Evolutionary conservation across 2,888 invertebrate genomes (phyloP), one percentile per base, ranked within the genome.

Genomic region (Odiellus spinosus): DNA sequence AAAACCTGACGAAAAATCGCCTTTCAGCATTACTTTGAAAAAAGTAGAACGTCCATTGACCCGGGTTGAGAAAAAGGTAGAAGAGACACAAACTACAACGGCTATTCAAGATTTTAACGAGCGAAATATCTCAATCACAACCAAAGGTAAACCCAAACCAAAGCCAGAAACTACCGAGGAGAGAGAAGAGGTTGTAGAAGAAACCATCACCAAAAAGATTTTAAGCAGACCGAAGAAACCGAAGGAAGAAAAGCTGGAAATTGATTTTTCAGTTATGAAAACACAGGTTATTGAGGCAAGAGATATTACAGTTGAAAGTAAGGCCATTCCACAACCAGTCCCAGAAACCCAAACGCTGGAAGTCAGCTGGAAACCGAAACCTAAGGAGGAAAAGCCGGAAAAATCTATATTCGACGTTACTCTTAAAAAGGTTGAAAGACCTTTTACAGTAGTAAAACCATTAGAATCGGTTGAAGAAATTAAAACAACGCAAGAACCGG

Each of bases 401-500:
- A 17, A 39, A 39, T 15, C 19, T n/a, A 12, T 10, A 39, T 18
- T 39, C 3, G 15, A 26, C 8, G 8, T 26, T 6, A 4, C 4
- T 4, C 26, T 26, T 26, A 26, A 26, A 26, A 26, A 26, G 26
- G 26, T 26, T 26, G 26, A 26, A 26, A 26, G 26, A 8, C 26
- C 26, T 6, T 26, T 26, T 8, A 26, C 4, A 8, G 26, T 26
- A 4, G 26, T 6, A 8, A 26, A 26, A 8, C 26, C 26, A 6
- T 6, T 26, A 6, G 26, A 26, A 26, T 6, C 26, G 38, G 10
- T 19, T 11, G 18, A 45, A 40, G 46, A 46, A 39, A 35, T 51
- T 12, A 42, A 42, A 40, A 35, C 44, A 26, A 40, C 35, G 11
- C 6, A 19, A 4, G 48, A 48, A 40, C 48, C 51, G 14, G 48